Evolutionary conservation across 1,140 invertebrate species (phyloP).

Genomic region (Drosophila sucinea): DNA sequence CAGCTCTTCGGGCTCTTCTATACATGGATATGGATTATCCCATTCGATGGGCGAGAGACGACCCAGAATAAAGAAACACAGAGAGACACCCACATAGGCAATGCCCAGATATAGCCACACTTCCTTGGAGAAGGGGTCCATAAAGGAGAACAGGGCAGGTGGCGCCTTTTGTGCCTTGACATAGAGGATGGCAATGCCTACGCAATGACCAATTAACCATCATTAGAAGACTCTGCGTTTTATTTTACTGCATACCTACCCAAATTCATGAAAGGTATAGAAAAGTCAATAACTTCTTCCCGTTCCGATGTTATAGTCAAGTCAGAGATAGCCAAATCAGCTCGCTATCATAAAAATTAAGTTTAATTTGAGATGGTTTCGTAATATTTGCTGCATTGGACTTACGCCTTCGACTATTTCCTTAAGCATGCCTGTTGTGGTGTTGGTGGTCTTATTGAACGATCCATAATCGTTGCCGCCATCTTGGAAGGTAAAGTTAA

Average conservation of each 20-base stretch:
- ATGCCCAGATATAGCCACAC: constrained; percentile 92
- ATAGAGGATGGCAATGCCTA: constrained; percentile 93
- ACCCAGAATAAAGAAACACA: constrained; percentile 91
- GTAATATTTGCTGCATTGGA: constrained; percentile 9
- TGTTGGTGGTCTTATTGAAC: constrained; percentile 85
- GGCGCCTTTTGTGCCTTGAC: constrained; percentile 90
- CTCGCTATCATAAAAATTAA: constrained; percentile 82
- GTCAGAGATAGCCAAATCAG: constrained; percentile 94
- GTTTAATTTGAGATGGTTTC: neutral
- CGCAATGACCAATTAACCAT: neutral
- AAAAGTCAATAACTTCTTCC: constrained; percentile 94
- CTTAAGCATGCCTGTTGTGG: constrained; percentile 95
- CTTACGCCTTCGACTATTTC: constrained; percentile 90
- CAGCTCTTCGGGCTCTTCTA: constrained; percentile 89
- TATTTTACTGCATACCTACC: constrained; percentile 71
- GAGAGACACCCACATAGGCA: constrained; percentile 90
- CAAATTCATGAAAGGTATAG: constrained; percentile 95
- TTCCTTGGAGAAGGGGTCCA: constrained; percentile 92
- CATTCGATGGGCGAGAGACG: constrained; percentile 92
- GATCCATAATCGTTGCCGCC: constrained; percentile 91
- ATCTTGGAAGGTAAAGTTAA: constrained; percentile 93
- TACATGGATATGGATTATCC: constrained; percentile 92
- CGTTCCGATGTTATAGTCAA: constrained; percentile 94
- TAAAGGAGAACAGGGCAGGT: constrained; percentile 93
- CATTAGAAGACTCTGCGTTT: neutral